These are phyloP conservation scores for Bembecia ichneumoniformis DNA, from an alignment of 2,888 invertebrate species.

Conservation along the genomic window DNA sequence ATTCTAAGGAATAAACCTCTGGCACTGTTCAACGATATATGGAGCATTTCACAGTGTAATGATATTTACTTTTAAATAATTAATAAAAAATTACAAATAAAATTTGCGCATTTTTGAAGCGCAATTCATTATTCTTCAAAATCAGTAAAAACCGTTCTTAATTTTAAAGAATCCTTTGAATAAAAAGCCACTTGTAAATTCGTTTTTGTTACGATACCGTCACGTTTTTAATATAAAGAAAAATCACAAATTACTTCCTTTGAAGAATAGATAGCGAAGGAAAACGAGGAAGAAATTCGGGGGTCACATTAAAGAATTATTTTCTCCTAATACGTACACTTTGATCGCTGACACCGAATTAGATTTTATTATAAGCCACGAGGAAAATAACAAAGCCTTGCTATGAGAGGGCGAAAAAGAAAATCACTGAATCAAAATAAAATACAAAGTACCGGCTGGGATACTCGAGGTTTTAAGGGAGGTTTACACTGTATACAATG, in stretches of 20 bases:
- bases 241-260: not conserved
- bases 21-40: too few relatives aligned
- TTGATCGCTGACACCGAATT: conserved; percentile 17
- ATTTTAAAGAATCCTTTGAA: too few relatives aligned
- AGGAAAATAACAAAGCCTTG: conserved; percentile 20
- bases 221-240: not conserved
- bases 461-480: not conserved
- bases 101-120: too few relatives aligned
- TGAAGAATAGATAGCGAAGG: not conserved
- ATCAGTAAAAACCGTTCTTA: too few relatives aligned
- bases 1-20: too few relatives aligned
- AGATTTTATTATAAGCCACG: conserved; percentile 24
- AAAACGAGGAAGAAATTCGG: not conserved
- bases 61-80: too few relatives aligned
- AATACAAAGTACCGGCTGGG: conserved; percentile 1
- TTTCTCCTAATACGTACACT: conserved; percentile 1
- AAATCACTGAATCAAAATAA: conserved; percentile 19
- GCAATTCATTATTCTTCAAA: too few relatives aligned
- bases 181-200: too few relatives aligned
- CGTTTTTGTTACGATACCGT: too few relatives aligned
- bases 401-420: conserved; percentile 22
- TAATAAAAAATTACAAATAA: too few relatives aligned
- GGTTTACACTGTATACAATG: too few relatives aligned
- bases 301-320: not conserved
- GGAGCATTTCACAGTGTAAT: too few relatives aligned